Conservation (phyloP, 2,113 vertebrate species). For the Dermatemys mawii region DNA sequence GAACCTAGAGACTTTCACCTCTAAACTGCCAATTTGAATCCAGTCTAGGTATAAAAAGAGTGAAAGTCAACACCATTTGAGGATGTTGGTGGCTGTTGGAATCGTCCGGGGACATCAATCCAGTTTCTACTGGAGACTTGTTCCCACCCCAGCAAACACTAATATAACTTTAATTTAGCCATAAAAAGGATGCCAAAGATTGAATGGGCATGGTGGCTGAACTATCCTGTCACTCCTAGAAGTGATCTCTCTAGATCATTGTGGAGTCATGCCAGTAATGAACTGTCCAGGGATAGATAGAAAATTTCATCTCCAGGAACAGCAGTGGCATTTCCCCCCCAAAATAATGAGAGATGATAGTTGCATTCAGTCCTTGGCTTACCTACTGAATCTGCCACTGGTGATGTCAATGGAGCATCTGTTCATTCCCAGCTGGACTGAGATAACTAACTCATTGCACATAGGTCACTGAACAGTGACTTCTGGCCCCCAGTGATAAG, state of each 20-base stretch:
- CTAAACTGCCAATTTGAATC: not conserved
- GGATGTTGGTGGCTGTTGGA: not conserved
- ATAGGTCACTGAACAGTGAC: not conserved
- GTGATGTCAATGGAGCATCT: not conserved
- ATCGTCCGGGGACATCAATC: not conserved
- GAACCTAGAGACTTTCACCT: not conserved
- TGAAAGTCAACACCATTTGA: not conserved
- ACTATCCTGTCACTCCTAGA: not conserved
- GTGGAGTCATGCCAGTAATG: not conserved
- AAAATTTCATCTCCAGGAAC: not conserved
- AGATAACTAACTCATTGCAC: not conserved
- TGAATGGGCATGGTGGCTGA: accelerated
- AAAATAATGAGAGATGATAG: accelerated
- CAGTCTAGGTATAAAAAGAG: accelerated
- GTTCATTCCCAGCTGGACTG: not conserved
- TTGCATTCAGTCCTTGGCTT: not conserved
- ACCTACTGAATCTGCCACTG: not conserved
- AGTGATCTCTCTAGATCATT: not conserved
- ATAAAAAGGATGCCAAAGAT: not conserved
- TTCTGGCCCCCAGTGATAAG: not conserved
- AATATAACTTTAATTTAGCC: not conserved
- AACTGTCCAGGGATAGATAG: not conserved
- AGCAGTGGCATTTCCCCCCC: accelerated
- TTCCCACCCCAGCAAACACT: accelerated
- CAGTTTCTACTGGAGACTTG: not conserved